Conservation (phyloP, 2,888 invertebrate genomes). For the Oscheius onirici region DNA sequence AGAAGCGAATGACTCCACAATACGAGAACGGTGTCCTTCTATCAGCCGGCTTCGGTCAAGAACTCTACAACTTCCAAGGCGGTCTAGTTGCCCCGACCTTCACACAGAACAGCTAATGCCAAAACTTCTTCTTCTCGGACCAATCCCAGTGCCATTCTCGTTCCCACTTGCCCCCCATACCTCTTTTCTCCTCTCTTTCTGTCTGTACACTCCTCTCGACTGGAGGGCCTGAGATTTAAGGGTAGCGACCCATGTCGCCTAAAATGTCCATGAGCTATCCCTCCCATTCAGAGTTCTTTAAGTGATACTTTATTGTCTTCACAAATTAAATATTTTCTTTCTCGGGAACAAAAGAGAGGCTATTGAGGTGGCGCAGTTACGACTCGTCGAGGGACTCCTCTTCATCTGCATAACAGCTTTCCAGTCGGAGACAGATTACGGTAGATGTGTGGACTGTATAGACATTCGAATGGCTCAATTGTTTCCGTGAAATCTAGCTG, state of each 20-base stretch:
- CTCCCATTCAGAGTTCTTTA: conserved; percentile 6
- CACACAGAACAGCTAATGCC: conserved; percentile 1
- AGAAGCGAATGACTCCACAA: conserved; percentile 97
- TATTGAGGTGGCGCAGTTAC: neutral
- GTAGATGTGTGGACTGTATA: neutral
- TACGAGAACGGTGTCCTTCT: conserved; percentile 41
- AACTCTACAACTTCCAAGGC: conserved; percentile 45
- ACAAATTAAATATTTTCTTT: no score
- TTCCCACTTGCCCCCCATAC: conserved; percentile 7
- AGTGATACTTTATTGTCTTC: neutral
- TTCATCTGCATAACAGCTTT: conserved; percentile 19
- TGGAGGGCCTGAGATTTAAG: neutral
- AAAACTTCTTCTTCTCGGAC: neutral
- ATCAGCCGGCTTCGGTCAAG: conserved; percentile 34
- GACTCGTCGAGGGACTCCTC: conserved; percentile 10
- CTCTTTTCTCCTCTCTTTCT: conserved; percentile 2
- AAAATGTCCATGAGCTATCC: conserved; percentile 13
- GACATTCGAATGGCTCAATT: conserved; percentile 23
- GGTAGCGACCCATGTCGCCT: conserved; percentile 19
- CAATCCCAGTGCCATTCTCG: conserved; percentile 22
- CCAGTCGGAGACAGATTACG: neutral
- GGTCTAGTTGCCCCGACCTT: conserved; percentile 32
- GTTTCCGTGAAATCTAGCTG: conserved; percentile 28
- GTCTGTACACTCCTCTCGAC: conserved; percentile 8
- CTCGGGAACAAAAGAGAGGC: neutral